Conservation (phyloP, 2,797 vertebrate species). For the Halcyon chelicuti region DNA sequence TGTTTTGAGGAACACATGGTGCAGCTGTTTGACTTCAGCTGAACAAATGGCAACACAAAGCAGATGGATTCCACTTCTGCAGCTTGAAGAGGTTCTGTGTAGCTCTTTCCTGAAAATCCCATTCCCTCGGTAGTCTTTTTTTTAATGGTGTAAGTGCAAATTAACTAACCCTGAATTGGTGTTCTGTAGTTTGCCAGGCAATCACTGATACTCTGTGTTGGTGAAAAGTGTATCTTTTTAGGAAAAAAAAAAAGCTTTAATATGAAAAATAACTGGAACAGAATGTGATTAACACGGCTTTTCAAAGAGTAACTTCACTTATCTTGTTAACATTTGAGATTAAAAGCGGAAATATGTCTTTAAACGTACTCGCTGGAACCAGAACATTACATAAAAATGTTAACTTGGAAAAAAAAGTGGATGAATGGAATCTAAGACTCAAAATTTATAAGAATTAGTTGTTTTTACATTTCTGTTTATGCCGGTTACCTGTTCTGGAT, state of each 20-base stretch:
- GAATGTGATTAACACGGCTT: not conserved
- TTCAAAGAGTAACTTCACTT: not conserved
- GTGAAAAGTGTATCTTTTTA: not conserved
- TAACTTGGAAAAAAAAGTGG: not conserved
- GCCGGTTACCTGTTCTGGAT: not conserved
- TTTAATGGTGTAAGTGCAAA: conserved; percentile 6
- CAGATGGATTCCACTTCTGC: not conserved
- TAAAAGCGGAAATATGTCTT: not conserved
- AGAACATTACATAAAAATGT: not conserved
- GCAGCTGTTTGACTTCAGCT: not conserved
- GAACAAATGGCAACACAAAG: conserved; percentile 11
- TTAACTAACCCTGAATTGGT: not conserved
- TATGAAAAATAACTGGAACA: not conserved
- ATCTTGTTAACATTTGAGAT: not conserved
- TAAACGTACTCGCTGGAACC: rapidly evolving
- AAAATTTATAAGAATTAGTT: not conserved
- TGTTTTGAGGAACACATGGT: not conserved
- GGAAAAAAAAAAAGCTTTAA: not conserved
- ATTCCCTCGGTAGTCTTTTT: not conserved
- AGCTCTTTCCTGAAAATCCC: conserved; percentile 3
- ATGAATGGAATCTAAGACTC: not conserved
- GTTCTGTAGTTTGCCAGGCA: not conserved
- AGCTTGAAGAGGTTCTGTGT: not conserved
- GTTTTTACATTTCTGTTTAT: not conserved
- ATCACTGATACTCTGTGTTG: not conserved